These are phyloP conservation scores for Polia nebulosa DNA, from an alignment of 2,888 invertebrate genomes.

Conservation along the genomic window DNA sequence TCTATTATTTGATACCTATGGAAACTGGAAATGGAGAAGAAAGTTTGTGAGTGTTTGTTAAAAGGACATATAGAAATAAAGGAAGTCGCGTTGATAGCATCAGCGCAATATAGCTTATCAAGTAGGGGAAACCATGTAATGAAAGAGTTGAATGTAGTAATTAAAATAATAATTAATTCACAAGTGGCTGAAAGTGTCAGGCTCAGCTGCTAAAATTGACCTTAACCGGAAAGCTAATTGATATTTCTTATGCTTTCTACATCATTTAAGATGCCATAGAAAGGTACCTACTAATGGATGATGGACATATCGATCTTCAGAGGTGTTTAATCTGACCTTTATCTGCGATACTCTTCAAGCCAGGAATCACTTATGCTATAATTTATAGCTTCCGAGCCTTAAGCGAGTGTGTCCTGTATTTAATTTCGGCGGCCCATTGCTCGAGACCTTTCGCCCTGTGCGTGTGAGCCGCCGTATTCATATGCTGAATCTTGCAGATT, in stretches of 20 bases:
- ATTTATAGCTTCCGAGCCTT: conserved; percentile 86
- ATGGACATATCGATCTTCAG: conserved; percentile 37
- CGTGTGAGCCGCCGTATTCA: conserved; percentile 73
- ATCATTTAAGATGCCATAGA: conserved; percentile 8
- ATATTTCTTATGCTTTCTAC: conserved; percentile 3
- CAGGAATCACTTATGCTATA: conserved; percentile 72
- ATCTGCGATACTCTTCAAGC: conserved; percentile 64
- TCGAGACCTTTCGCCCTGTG: conserved; percentile 83
- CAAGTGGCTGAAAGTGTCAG: not conserved
- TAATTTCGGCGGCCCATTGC: conserved; percentile 83
- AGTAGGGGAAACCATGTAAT: not conserved
- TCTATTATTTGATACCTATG: not conserved
- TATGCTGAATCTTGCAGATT: conserved; percentile 62
- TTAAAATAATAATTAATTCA: not conserved
- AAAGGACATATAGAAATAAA: not conserved
- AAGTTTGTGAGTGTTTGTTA: not conserved
- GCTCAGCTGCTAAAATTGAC: conserved; percentile 1
- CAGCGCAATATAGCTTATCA: not conserved
- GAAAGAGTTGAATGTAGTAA: not conserved
- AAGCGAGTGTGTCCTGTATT: conserved; percentile 84
- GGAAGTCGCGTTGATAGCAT: not conserved
- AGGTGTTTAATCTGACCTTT: conserved; percentile 65
- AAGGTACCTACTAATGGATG: conserved; percentile 10
- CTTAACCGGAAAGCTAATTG: not conserved
- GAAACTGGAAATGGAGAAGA: not conserved